Evolutionary conservation across 1,140 invertebrate genomes (phyloP).

Genomic region (Steinernema khuongi): DNA sequence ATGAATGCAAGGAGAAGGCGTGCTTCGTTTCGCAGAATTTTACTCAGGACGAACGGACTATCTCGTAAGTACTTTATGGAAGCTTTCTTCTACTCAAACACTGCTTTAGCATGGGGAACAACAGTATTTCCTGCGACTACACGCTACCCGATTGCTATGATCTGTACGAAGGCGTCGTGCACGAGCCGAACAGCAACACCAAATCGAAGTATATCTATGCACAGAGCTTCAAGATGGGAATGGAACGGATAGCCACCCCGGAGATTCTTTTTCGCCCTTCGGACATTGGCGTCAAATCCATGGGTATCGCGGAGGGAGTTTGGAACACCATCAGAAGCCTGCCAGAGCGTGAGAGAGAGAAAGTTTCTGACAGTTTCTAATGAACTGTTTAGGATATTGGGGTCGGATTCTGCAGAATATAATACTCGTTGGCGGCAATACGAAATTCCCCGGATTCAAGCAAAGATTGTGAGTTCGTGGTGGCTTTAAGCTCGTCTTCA

Average conservation of each 20-base stretch:
- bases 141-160: conserved; percentile 85
- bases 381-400: conserved; percentile 66
- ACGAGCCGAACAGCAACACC: background rate
- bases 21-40: conserved; percentile 88
- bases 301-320: conserved; percentile 86
- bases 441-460: conserved; percentile 68
- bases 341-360: background rate
- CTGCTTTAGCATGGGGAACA: conserved; percentile 60
- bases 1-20: conserved; percentile 94
- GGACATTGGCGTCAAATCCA: conserved; percentile 85
- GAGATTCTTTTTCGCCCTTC: conserved; percentile 87
- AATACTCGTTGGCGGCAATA: conserved; percentile 82
- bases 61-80: no score
- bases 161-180: conserved; percentile 67
- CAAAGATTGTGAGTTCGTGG: conserved; percentile 45
- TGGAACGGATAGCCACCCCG: conserved; percentile 77
- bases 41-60: conserved; percentile 73
- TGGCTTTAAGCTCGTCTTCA: no score
- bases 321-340: conserved; percentile 57
- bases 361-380: conserved; percentile 62
- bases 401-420: conserved; percentile 82
- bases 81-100: no score
- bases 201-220: no score
- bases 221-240: conserved; percentile 68
- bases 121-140: conserved; percentile 78